Base-by-base conservation (phyloP, 2,888 invertebrate genomes). In the Mythimna lalbum region DNA sequence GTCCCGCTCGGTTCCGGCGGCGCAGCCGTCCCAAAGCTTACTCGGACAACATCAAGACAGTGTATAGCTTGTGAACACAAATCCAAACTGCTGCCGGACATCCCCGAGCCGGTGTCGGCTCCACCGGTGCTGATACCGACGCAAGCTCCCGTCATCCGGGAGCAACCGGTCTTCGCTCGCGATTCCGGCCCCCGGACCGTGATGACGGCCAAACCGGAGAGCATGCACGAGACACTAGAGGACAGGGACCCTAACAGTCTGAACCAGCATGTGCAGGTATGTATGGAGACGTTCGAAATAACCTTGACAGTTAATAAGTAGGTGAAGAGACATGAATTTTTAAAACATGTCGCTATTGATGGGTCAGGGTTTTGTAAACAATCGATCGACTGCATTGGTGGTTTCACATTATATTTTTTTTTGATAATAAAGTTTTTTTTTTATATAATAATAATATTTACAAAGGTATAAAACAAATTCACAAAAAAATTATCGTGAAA, bases 241-340 rank as follows among this genome's bases (percentile, higher is more conserved):
- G 97, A 97, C 84, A 91, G 98, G 76, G 98, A 98, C 87, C 98
- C 98, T 0, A 97, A 97, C 84, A 96, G 95, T 75, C 90, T 98
- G 76, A 98, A 97, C 87, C 96, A 96, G 73, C 97, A 98, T 90
- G 94, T 98, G 62, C 97, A 97, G 97, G 98, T 97, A 91, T 87
- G 83, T 78, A 62, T 56, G 33, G 39, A 66, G 33, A 63, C 43
- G 47, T 56, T 63, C 53, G 6, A 31, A 52, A 10, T 53, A 21
- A 49, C 61, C 57, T 63, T 59, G 56, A 57, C 14, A 47, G 43
- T 55, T 53, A 63, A 60, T 65, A 61, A 68, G 12, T 36, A 63
- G 23, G 33, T 68, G 19, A 1, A 14, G 10, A 7, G 27, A 10
- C 7, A 27, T 60, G 31, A 56, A 57, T 50, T 52, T 39, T 50